phyloP scores from a whole-genome alignment of 2,113 vertebrate species.

The Rutilus rutilus region DNA sequence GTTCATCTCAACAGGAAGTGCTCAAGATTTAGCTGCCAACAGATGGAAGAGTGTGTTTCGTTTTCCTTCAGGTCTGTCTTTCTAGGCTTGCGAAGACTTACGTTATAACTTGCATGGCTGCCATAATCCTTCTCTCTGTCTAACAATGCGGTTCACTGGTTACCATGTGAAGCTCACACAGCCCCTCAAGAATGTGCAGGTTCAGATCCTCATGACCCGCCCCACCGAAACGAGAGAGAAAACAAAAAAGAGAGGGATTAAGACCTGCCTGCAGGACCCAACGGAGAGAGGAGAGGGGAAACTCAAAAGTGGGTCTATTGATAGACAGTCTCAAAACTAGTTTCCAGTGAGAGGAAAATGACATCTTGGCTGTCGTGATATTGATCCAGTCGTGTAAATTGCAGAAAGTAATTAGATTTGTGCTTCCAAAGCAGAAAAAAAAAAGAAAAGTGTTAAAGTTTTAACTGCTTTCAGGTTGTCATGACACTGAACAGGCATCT shows the following conservation, averaged over 20 bases:
- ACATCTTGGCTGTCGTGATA: conserved; percentile 35
- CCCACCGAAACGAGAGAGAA: conserved; percentile 62
- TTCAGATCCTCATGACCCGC: conserved; percentile 84
- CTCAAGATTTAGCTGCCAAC: conserved; percentile 68
- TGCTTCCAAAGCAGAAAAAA: background rate
- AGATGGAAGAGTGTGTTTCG: conserved; percentile 72
- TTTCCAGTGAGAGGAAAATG: conserved; percentile 18
- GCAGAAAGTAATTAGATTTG: conserved; percentile 22
- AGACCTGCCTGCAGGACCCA: conserved; percentile 34
- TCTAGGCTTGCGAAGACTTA: conserved; percentile 38
- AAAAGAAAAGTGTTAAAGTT: conserved; percentile 9
- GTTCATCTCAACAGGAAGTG: background rate
- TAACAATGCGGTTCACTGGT: conserved; percentile 89
- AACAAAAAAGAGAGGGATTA: conserved; percentile 52
- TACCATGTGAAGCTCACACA: conserved; percentile 93
- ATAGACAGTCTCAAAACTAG: conserved; percentile 4
- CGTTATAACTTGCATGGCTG: conserved; percentile 72
- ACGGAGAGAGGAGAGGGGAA: conserved; percentile 20
- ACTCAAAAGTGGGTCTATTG: background rate
- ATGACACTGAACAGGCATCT: background rate
- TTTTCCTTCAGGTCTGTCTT: conserved; percentile 54
- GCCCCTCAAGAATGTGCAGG: conserved; percentile 91
- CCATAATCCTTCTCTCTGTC: conserved; percentile 79
- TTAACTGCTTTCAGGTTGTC: background rate
- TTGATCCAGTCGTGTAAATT: conserved; percentile 37